Evolutionary conservation across 2,113 vertebrate genomes (phyloP).

Genomic region (Halcyon senegalensis): DNA sequence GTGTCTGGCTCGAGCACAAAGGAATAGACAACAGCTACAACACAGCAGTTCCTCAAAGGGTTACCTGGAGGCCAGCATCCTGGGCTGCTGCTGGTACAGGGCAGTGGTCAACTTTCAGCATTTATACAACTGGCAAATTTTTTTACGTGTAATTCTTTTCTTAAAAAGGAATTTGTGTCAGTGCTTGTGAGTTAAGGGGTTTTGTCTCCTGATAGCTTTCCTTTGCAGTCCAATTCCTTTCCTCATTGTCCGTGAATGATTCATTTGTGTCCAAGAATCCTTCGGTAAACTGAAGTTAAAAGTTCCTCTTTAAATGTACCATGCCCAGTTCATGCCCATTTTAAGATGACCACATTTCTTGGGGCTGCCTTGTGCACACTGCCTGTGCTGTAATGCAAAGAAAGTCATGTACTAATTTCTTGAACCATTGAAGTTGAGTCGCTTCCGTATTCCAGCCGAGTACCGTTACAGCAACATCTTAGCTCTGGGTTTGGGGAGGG

Average conservation of each 20-base stretch:
- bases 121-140: neutral
- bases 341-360: rapidly evolving
- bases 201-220: neutral
- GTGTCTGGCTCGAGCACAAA: neutral
- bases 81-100: neutral
- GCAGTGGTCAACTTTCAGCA: neutral
- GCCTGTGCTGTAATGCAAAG: neutral
- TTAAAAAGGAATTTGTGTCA: neutral
- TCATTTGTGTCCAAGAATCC: neutral
- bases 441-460: neutral
- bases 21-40: neutral
- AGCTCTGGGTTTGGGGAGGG: neutral
- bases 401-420: neutral
- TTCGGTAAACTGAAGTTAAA: neutral
- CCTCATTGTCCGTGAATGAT: neutral
- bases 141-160: neutral
- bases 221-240: neutral
- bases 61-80: constrained; percentile 3
- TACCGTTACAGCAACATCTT: neutral
- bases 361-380: neutral
- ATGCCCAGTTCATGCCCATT: neutral
- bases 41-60: neutral
- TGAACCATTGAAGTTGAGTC: neutral
- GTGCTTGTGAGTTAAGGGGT: neutral
- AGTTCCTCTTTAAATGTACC: neutral